Evolutionary conservation across 2,113 vertebrate genomes (phyloP).

Genomic region (Rhinogobius similis): DNA sequence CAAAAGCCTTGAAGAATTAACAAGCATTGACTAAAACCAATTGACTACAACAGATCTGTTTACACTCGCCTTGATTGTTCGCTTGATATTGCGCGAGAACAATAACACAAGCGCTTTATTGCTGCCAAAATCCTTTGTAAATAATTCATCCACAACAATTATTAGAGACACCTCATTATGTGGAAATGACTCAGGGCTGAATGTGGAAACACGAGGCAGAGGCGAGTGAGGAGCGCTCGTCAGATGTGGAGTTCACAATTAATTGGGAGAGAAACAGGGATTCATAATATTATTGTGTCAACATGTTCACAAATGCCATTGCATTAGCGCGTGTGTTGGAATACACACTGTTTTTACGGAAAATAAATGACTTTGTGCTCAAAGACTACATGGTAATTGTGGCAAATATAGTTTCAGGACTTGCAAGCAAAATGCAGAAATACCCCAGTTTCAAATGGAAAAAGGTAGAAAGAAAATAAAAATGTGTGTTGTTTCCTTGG

Average conservation of each 20-base stretch:
- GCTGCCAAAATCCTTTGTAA: conserved; percentile 32
- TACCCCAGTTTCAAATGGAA: background rate
- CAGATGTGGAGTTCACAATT: conserved; percentile 24
- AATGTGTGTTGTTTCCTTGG: too few relatives aligned
- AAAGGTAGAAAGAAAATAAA: background rate
- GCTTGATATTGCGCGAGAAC: conserved; percentile 25
- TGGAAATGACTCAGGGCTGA: conserved; percentile 38
- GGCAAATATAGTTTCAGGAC: background rate
- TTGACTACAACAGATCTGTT: conserved; percentile 31
- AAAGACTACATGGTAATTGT: background rate
- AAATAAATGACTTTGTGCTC: background rate
- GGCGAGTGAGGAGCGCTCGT: conserved; percentile 34
- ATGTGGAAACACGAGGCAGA: conserved; percentile 37
- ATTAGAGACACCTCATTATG: conserved; percentile 50
- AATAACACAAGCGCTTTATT: conserved; percentile 40
- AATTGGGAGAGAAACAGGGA: conserved; percentile 21
- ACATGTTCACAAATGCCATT: conserved; percentile 45
- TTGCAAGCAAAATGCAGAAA: background rate
- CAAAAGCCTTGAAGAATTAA: background rate
- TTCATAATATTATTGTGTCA: conserved; percentile 5
- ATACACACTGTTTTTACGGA: background rate
- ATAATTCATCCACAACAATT: conserved; percentile 48
- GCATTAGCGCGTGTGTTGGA: conserved; percentile 10
- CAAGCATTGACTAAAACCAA: conserved; percentile 5
- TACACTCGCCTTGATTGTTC: conserved; percentile 30